A percentile compares a stretch with the other conserved stretches of the same genome.
phyloP scores from a whole-genome alignment of 30 jellyfish, hydroid and myxozoan species.

The Aurelia sp. region DNA sequence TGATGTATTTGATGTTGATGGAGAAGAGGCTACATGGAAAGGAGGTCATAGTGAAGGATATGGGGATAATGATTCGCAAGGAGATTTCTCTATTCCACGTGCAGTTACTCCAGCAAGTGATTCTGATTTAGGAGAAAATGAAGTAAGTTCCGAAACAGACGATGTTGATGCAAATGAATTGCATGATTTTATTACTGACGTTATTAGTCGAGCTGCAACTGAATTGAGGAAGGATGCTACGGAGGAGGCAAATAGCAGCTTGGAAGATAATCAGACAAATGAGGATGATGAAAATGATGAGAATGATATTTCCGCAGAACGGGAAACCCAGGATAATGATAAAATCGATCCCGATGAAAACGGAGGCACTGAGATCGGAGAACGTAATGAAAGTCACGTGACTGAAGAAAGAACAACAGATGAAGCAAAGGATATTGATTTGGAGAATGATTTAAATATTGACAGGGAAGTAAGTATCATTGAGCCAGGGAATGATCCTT shows the following conservation, averaged over 20 bases:
- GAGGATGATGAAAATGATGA: neutral
- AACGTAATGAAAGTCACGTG: neutral
- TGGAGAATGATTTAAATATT: neutral
- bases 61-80: slow-evolving; percentile 10
- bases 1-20: slow-evolving; percentile 40
- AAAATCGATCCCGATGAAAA: neutral
- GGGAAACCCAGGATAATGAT: neutral
- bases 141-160: neutral
- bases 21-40: neutral
- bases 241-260: neutral
- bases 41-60: slow-evolving; percentile 1
- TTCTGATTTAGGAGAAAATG: neutral
- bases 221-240: neutral
- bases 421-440: neutral
- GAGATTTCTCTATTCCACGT: slow-evolving; percentile 57
- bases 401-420: neutral
- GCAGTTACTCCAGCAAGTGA: neutral
- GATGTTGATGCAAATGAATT: no score
- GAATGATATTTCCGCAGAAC: no score
- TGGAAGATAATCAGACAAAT: neutral
- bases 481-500: neutral
- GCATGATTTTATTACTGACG: no score
- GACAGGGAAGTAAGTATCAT: neutral
- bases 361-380: neutral
- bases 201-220: no score